Percentiles rank a stretch among this genome's conserved stretches.
Conservation (phyloP, 2,113 vertebrate genomes). For the Picathartes gymnocephalus region DNA sequence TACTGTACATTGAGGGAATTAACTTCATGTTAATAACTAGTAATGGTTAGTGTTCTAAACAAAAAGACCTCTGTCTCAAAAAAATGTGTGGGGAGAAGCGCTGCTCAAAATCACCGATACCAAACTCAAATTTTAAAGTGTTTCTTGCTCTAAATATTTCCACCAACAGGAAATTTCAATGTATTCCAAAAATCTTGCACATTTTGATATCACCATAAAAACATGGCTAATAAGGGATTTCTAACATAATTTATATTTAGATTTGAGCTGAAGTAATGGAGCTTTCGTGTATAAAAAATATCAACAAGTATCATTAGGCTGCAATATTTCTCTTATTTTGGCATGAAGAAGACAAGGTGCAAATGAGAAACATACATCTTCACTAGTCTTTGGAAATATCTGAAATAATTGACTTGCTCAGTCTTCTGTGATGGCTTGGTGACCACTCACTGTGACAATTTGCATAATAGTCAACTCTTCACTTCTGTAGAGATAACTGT, state of each 20-base stretch:
- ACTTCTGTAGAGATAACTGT: conserved; percentile 81
- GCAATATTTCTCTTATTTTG: conserved; percentile 70
- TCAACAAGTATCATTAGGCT: conserved; percentile 72
- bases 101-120: not conserved
- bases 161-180: not conserved
- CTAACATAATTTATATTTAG: conserved; percentile 44
- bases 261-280: conserved; percentile 53
- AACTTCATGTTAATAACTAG: not conserved
- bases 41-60: not conserved
- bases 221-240: conserved; percentile 3
- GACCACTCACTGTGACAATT: conserved; percentile 82
- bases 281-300: conserved; percentile 61
- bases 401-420: conserved; percentile 81
- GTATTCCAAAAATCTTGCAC: not conserved
- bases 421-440: conserved; percentile 77
- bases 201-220: conserved; percentile 5
- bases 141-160: not conserved
- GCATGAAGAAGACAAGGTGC: conserved; percentile 61
- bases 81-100: not conserved
- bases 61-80: not conserved
- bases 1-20: not conserved
- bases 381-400: conserved; percentile 78
- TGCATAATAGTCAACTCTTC: conserved; percentile 83
- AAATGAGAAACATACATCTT: conserved; percentile 75
- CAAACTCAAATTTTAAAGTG: not conserved